Evolutionary conservation across 2,113 vertebrate species (phyloP), one percentile per base, ranked within the genome.

Genomic region (Perca schrenkii): DNA sequence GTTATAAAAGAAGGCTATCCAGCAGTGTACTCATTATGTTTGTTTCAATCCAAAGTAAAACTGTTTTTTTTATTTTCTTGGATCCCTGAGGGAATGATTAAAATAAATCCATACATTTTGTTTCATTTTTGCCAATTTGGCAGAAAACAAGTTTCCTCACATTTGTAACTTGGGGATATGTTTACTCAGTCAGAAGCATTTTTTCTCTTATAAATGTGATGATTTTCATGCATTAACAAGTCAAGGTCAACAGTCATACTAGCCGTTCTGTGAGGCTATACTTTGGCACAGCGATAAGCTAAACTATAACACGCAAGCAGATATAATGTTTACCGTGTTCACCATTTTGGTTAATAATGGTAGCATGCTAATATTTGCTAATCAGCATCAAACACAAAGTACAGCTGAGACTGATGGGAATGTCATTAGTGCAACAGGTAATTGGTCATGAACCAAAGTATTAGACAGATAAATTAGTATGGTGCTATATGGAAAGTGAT

Each of bases 61-160:
- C 10, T 22, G 4, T 43, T 31, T 53, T 53, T 21, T 54, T 5
- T 10, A 6, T 54, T 71, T 63, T 40, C 49, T 77, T 71, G 65
- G 15, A 60, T 67, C 22, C 15, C 17, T 22, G 46, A 43, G 56
- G n/a, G 53, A 64, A 68, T 70, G 17, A 66, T 36, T 54, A 47
- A 52, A 80, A 70, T 21, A 61, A 8, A 80, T 75, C 58, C 40
- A 69, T 75, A 85, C 58, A 65, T 75, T 68, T 79, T 63, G 17
- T 70, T 62, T 74, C 4, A 50, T 34, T 72, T 72, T 69, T 76
- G n/a, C 71, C 61, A 71, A 43, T 65, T 73, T 83, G 74, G 53
- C 74, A 66, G 61, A 66, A 40, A 49, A 46, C 8, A 52, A 54
- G 11, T 58, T 43, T 25, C 17, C 36, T 49, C 56, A 49, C 43